phyloP scores from a whole-genome alignment of 2,113 vertebrate genomes.

The Pristiophorus japonicus region DNA sequence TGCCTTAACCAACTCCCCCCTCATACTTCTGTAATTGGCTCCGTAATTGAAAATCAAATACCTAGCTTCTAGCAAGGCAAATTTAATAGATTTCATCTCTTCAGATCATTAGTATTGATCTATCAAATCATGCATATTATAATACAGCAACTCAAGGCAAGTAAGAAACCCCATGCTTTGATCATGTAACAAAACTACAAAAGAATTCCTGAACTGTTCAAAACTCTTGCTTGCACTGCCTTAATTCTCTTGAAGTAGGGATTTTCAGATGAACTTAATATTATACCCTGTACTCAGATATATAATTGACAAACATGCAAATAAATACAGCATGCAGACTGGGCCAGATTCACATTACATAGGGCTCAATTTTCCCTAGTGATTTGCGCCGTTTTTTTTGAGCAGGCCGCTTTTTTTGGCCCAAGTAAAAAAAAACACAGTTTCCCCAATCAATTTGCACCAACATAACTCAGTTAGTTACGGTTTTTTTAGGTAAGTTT shows the following conservation, averaged over 20 bases:
- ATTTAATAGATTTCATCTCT: not conserved
- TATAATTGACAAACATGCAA: not conserved
- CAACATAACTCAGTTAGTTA: too few relatives aligned
- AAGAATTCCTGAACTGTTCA: not conserved
- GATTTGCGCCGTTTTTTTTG: too few relatives aligned
- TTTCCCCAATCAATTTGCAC: too few relatives aligned
- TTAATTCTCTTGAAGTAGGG: not conserved
- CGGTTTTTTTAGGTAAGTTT: too few relatives aligned
- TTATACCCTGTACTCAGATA: not conserved
- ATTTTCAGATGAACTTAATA: not conserved
- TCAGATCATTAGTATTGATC: not conserved
- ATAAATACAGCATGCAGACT: not conserved
- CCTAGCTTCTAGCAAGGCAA: too few relatives aligned
- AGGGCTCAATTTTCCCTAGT: too few relatives aligned
- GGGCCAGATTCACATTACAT: not conserved
- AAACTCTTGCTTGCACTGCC: not conserved
- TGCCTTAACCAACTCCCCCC: too few relatives aligned
- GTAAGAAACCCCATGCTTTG: not conserved
- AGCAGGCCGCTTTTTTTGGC: too few relatives aligned
- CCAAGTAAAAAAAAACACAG: too few relatives aligned
- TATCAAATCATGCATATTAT: not conserved
- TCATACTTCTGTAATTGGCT: too few relatives aligned
- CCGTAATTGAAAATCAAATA: too few relatives aligned
- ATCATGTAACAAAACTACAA: not conserved
- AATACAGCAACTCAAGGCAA: not conserved